A percentile compares a stretch with the other conserved stretches of the same genome.
These are phyloP conservation scores for Spilarctia lutea DNA, from an alignment of 2,888 invertebrate species.

Conservation along the genomic window DNA sequence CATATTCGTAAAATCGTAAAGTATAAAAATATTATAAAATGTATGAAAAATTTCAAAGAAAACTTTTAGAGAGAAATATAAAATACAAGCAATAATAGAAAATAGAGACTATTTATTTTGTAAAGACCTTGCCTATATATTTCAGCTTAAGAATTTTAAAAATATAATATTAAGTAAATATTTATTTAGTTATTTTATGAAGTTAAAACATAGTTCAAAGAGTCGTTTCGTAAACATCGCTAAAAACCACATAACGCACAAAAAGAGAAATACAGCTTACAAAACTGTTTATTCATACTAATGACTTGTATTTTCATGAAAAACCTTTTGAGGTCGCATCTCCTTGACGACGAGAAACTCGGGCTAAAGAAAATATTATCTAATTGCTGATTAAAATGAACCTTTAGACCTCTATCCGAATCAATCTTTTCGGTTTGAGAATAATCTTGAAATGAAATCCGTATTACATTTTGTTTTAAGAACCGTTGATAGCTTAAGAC, in stretches of 20 bases:
- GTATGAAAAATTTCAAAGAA: neutral
- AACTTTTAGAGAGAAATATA: neutral
- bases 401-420: conserved; percentile 36
- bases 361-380: conserved; percentile 30
- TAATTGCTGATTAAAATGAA: conserved; percentile 44
- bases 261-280: conserved; percentile 12
- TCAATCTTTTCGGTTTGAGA: conserved; percentile 30
- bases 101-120: neutral
- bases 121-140: neutral
- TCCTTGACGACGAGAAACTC: conserved; percentile 13
- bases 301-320: conserved; percentile 28
- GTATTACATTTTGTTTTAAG: conserved; percentile 39
- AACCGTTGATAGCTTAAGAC: conserved; percentile 23
- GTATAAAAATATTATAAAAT: neutral
- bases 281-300: conserved; percentile 13
- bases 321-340: conserved; percentile 17
- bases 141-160: neutral
- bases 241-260: neutral
- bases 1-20: neutral
- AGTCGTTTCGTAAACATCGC: neutral
- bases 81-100: neutral
- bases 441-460: conserved; percentile 39
- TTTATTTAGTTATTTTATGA: neutral
- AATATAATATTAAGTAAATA: neutral
- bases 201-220: neutral